Base-by-base conservation (phyloP, 2,797 vertebrate genomes). In the Xerus rutilus region DNA sequence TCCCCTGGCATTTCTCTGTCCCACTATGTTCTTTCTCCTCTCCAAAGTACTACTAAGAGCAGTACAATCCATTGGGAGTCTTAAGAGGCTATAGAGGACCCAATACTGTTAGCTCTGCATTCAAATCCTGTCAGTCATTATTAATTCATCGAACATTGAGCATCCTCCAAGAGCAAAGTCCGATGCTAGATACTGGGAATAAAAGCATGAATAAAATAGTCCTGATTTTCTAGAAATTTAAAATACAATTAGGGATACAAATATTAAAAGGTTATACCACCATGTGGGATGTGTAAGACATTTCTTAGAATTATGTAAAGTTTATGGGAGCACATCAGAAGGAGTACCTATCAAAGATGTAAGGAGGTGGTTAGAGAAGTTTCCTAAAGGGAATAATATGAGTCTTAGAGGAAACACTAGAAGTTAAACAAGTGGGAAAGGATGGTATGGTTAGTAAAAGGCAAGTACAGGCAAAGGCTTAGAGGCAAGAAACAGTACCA, bases 191-290 rank as follows among this genome's bases (percentile, higher is more conserved):
- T 94, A 70, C 74, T 90, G 13, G 85, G 84, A 32, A 81, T 59
- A 85, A n/a, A 92, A 69, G 21, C 86, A 54, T 96, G 86, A 86
- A 78, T 86, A 67, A 90, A 93, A 78, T 6, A 95, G 62, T 76
- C 73, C 67, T 77, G 70, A 7, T 93, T 91, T 89, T 93, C 35
- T 91, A 85, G 83, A 52, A 94, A 95, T 85, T 96, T 67, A 92
- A 30, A 89, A 7, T 89, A 78, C 78, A 77, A 15, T 93, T 64
- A 65, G n/a, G 74, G 39, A 69, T 83, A 86, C 69, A 93, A 57
- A 72, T 95, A 93, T 77, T 96, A 84, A 57, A 62, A 95, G 88
- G 45, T 74, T 59, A 45, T 43, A 84, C 43, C 32, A 59, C 62
- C 43, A n/a, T 11, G 4, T 79, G 83, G 52, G 47, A 94, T 92